Evolutionary conservation across 2,113 vertebrate genomes (phyloP).

Genomic region (Grallaria varia): DNA sequence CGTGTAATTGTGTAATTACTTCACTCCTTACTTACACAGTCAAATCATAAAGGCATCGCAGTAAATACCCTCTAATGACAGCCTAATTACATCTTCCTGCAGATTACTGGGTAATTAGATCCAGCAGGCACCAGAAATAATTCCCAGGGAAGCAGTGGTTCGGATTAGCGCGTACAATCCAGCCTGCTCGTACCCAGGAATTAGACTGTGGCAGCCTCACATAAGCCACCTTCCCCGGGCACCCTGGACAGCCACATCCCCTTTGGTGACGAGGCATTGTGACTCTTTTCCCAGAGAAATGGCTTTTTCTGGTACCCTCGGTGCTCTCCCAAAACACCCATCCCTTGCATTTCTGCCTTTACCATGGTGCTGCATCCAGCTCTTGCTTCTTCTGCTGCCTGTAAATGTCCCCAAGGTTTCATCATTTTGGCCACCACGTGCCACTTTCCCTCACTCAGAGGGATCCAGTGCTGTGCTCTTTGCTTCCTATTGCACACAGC

Average conservation of each 20-base stretch:
- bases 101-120: constrained; percentile 71
- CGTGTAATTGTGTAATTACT: constrained; percentile 59
- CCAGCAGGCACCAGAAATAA: constrained; percentile 70
- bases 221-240: not conserved
- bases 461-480: rapidly evolving
- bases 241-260: rapidly evolving
- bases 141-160: constrained; percentile 56
- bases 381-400: not conserved
- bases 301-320: not conserved
- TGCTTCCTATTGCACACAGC: not conserved
- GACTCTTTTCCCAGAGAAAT: not conserved
- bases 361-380: rapidly evolving
- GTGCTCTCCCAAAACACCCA: not conserved
- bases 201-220: not conserved
- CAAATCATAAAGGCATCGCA: constrained; percentile 63
- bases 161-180: constrained; percentile 49
- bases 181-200: not conserved
- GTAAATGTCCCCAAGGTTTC: not conserved
- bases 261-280: rapidly evolving
- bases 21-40: constrained; percentile 60
- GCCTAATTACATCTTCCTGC: constrained; percentile 72
- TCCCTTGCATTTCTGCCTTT: not conserved
- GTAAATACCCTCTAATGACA: constrained; percentile 68
- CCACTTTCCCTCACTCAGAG: not conserved
- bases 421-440: not conserved